phyloP scores from a whole-genome alignment of 1,140 invertebrate species.

The Antheraea mylitta region DNA sequence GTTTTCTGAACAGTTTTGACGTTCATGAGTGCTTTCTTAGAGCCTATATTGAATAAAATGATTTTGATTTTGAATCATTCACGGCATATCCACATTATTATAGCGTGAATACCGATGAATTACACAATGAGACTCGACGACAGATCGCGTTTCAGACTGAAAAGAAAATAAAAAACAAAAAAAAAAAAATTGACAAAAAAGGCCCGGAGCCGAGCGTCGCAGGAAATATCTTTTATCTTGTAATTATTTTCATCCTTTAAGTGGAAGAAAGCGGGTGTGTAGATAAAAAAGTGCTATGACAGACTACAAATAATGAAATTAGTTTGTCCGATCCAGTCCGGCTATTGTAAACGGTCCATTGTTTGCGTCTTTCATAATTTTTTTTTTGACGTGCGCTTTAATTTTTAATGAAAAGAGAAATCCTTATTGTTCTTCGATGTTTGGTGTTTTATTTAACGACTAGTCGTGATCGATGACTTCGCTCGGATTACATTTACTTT shows the following conservation, averaged over 20 bases:
- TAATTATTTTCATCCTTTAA: slow-evolving; percentile 78
- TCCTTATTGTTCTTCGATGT: slow-evolving; percentile 5
- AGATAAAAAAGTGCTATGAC: slow-evolving; percentile 34
- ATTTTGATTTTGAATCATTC: no score
- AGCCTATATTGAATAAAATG: no score
- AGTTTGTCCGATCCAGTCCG: slow-evolving; percentile 58
- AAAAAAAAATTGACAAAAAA: slow-evolving; percentile 47
- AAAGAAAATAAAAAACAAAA: slow-evolving; percentile 48
- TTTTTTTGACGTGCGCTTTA: not conserved
- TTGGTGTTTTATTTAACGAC: no score
- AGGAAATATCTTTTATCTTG: slow-evolving; percentile 76
- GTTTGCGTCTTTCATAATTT: not conserved
- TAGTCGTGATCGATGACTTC: no score
- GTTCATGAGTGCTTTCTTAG: no score
- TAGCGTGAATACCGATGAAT: slow-evolving; percentile 46
- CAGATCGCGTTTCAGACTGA: slow-evolving; percentile 60
- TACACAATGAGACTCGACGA: slow-evolving; percentile 53
- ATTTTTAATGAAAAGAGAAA: slow-evolving; percentile 3
- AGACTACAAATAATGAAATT: slow-evolving; percentile 41
- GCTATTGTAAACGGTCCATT: slow-evolving; percentile 31
- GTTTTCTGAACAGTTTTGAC: no score
- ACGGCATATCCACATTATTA: slow-evolving; percentile 9
- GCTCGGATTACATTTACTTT: no score
- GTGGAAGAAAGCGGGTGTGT: slow-evolving; percentile 48
- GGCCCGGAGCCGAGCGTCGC: slow-evolving; percentile 37